These are phyloP conservation scores for Tiliqua scincoides DNA, from an alignment of 2,113 vertebrate species.

Conservation along the genomic window DNA sequence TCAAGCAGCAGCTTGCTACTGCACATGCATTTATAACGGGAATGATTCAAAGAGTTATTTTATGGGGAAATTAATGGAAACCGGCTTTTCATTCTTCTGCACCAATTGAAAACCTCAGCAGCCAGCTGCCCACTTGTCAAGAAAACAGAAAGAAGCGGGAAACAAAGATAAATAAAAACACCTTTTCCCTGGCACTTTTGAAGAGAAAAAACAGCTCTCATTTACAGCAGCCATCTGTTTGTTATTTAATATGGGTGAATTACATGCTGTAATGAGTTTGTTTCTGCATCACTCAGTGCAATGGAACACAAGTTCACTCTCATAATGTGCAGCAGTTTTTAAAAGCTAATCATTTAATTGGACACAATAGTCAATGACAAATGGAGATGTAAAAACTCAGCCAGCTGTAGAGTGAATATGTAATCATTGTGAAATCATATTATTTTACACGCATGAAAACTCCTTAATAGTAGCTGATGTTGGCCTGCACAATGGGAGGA, in stretches of 20 bases:
- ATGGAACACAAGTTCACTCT: conserved; percentile 99
- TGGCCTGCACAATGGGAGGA: conserved; percentile 89
- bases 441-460: conserved; percentile 99
- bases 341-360: conserved; percentile 99
- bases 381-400: conserved; percentile 99
- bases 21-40: conserved; percentile 88
- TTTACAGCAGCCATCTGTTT: conserved; percentile 99
- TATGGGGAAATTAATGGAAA: conserved; percentile 99
- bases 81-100: conserved; percentile 99
- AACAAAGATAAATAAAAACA: conserved; percentile 98
- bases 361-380: conserved; percentile 99
- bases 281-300: conserved; percentile 99
- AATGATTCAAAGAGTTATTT: conserved; percentile 94
- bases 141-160: conserved; percentile 97
- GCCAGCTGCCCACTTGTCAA: conserved; percentile 99
- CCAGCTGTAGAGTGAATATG: conserved; percentile 99
- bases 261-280: conserved; percentile 99
- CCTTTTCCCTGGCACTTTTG: conserved; percentile 92
- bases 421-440: conserved; percentile 99
- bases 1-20: conserved; percentile 90
- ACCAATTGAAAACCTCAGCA: conserved; percentile 99
- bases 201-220: conserved; percentile 98
- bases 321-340: conserved; percentile 98
- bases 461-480: conserved; percentile 96
- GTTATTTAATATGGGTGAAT: conserved; percentile 99